A percentile compares a stretch with the other conserved stretches of the same genome.
These are phyloP conservation scores for Odontocolon sp. DNA, from an alignment of 2,888 invertebrate genomes.

Conservation along the genomic window DNA sequence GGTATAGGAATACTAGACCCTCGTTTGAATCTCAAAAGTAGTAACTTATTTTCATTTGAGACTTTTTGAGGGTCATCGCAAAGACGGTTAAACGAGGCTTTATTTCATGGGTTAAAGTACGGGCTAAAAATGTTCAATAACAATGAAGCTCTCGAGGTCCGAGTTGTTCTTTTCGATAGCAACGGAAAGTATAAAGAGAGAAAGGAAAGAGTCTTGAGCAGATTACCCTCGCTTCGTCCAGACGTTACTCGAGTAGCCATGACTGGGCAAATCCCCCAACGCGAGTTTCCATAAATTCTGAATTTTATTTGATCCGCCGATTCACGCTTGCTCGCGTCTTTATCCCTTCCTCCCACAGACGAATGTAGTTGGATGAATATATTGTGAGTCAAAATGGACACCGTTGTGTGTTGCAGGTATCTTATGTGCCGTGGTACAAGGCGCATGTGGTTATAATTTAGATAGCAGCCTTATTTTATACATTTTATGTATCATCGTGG, in stretches of 20 bases:
- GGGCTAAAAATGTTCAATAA: too few relatives aligned
- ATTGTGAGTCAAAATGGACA: constrained; percentile 57
- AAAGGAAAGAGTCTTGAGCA: constrained; percentile 1
- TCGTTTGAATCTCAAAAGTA: too few relatives aligned
- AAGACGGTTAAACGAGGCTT: too few relatives aligned
- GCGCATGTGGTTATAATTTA: constrained; percentile 68
- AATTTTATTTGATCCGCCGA: constrained; percentile 76
- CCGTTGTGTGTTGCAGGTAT: constrained; percentile 40
- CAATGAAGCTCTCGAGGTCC: too few relatives aligned
- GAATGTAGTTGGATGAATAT: constrained; percentile 33
- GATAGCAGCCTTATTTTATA: constrained; percentile 73
- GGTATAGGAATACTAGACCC: too few relatives aligned
- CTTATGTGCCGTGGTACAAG: background rate
- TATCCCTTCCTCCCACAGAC: constrained; percentile 51
- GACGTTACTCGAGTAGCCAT: too few relatives aligned
- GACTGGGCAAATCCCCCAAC: constrained; percentile 17
- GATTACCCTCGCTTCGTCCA: too few relatives aligned
- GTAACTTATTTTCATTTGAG: too few relatives aligned
- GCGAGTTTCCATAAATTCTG: constrained; percentile 78
- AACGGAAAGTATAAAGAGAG: constrained; percentile 4
- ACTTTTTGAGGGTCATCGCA: too few relatives aligned
- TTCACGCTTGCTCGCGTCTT: constrained; percentile 59
- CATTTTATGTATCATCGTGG: constrained; percentile 64
- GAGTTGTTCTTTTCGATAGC: too few relatives aligned
- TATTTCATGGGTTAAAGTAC: too few relatives aligned